Evolutionary conservation across 2,113 vertebrate species (phyloP), one percentile per base, ranked within the genome.

Genomic region (Anas platyrhynchos): DNA sequence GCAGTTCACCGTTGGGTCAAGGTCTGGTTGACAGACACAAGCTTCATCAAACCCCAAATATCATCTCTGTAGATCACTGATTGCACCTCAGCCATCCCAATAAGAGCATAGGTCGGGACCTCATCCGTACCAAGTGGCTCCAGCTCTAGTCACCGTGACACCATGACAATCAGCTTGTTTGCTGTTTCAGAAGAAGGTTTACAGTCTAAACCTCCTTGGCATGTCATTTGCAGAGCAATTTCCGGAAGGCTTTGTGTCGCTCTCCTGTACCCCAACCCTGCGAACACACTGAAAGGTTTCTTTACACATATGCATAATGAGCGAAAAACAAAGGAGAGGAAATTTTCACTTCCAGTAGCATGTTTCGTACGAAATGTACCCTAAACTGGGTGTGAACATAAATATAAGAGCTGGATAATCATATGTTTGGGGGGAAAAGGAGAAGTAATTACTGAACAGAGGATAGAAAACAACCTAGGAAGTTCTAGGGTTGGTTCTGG

Each of bases 161-260:
- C 97, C 98, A 96, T 96, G 97, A 98, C 97, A 97, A 97, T 97
- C 95, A 91, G 96, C 96, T 97, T 98, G 97, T 98, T 98, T 98
- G 97, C 97, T 96, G 86, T 93, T 96, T 90, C 92, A 96, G 44
- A 46, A 46, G 17, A 46, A 98, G 96, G 97, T 97, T 46, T 48
- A 98, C 96, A 96, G 96, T 89, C 76, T 97, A 96, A 97, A 96
- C 52, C 83, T 96, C 96, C 97, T 97, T 97, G 97, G 97, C 96
- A 97, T 32, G 93, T 98, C 87, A 98, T 98, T 98, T 98, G 98
- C 98, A 98, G 97, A 96, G 98, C 97, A 98, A 98, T 98, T 97
- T 97, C 94, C 97, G 97, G 95, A 97, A 98, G 95, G 96, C 96
- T 96, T 98, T 98, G 97, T 97, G 92, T 63, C 97, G 96, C 80